phyloP scores from a whole-genome alignment of 2,797 vertebrate species.

The Chiropotes sagulatus region DNA sequence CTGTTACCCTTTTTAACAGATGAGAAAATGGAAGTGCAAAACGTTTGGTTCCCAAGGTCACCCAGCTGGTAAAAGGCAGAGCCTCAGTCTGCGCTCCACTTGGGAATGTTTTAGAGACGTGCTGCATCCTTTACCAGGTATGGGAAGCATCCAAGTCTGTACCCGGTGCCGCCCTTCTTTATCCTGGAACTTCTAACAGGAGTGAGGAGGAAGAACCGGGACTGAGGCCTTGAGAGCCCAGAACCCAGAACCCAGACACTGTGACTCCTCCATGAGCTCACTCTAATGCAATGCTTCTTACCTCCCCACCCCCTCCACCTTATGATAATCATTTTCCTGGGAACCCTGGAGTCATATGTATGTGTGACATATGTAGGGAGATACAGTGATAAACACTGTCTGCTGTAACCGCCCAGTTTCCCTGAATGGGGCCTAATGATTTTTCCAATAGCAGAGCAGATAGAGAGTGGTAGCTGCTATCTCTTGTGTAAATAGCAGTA shows the following conservation, averaged over 20 bases:
- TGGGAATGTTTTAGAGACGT: neutral
- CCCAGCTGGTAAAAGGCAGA: neutral
- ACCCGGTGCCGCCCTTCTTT: neutral
- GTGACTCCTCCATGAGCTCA: conserved; percentile 1
- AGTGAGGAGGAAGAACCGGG: neutral
- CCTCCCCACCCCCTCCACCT: neutral
- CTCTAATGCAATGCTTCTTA: neutral
- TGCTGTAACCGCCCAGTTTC: conserved; percentile 36
- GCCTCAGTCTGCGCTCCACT: neutral
- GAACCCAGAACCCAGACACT: neutral
- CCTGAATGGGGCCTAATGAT: conserved; percentile 46
- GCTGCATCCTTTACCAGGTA: neutral
- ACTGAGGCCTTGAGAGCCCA: neutral
- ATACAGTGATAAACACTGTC: neutral
- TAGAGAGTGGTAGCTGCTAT: neutral
- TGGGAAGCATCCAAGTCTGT: no score
- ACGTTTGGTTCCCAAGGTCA: neutral
- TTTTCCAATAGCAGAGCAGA: conserved; percentile 1
- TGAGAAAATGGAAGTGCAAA: neutral
- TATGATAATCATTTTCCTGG: conserved; percentile 49
- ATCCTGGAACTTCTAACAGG: neutral
- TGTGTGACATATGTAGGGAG: conserved; percentile 36
- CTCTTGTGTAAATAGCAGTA: neutral
- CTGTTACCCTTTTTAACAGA: neutral
- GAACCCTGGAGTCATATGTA: neutral